A percentile compares a stretch with the other conserved stretches of the same genome.
Conservation (phyloP, 2,797 vertebrate species). For the Anniella stebbinsi region DNA sequence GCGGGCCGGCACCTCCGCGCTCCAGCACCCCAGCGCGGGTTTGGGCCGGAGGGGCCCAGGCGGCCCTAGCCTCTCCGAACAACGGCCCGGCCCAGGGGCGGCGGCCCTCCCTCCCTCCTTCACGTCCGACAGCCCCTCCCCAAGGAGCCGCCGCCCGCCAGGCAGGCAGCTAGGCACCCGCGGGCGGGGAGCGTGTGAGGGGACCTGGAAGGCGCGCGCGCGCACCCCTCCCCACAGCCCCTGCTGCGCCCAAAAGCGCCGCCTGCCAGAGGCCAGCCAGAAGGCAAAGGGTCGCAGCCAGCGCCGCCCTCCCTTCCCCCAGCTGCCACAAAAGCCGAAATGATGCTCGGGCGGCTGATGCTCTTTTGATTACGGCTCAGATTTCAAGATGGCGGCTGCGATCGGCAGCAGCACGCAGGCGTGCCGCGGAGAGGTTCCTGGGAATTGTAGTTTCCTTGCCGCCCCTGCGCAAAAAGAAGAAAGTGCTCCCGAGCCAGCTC, state of each 20-base stretch:
- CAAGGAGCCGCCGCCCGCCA: neutral
- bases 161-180: neutral
- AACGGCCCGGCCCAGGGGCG: too few relatives aligned
- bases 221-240: conserved; percentile 40
- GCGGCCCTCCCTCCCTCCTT: too few relatives aligned
- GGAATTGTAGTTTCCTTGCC: conserved; percentile 66
- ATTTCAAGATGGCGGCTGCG: conserved; percentile 81
- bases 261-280: neutral
- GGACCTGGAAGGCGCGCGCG: too few relatives aligned
- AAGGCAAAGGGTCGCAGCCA: too few relatives aligned
- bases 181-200: neutral
- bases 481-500: neutral
- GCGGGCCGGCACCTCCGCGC: too few relatives aligned
- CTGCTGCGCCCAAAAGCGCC: neutral
- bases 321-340: neutral
- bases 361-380: conserved; percentile 57
- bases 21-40: too few relatives aligned
- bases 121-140: too few relatives aligned
- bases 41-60: neutral
- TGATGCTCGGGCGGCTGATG: conserved; percentile 40
- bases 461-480: too few relatives aligned
- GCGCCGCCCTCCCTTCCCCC: neutral
- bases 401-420: neutral
- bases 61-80: too few relatives aligned
- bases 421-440: rapidly evolving